A percentile compares a stretch with the other conserved stretches of the same genome.
These are phyloP conservation scores for Cryptus armator DNA, from an alignment of 2,888 invertebrate genomes.

Conservation along the genomic window DNA sequence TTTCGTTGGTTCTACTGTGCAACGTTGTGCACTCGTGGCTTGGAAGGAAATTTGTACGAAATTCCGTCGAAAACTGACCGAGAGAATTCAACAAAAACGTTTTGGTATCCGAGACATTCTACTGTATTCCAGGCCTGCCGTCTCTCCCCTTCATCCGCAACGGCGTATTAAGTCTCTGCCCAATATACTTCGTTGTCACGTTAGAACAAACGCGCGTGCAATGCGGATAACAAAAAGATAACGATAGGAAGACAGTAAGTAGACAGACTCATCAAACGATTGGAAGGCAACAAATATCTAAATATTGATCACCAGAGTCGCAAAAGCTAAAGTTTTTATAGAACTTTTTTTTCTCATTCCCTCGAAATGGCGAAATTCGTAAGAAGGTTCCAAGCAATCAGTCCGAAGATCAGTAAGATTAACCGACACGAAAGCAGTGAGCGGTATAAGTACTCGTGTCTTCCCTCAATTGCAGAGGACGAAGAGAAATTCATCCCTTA, in stretches of 20 bases:
- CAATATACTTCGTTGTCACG: not conserved
- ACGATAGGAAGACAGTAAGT: not conserved
- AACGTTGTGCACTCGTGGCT: constrained; percentile 51
- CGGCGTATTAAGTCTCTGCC: not conserved
- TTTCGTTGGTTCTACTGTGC: constrained; percentile 61
- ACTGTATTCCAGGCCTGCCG: constrained; percentile 26
- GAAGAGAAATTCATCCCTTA: not conserved
- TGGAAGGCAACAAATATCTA: no score
- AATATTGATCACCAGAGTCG: no score
- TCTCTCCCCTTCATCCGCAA: constrained; percentile 12
- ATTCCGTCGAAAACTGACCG: constrained; percentile 64
- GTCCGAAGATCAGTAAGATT: constrained; percentile 78
- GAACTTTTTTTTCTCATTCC: no score
- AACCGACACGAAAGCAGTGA: constrained; percentile 70
- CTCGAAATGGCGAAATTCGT: no score
- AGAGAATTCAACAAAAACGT: constrained; percentile 70
- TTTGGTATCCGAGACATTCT: constrained; percentile 62
- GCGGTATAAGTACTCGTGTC: constrained; percentile 29
- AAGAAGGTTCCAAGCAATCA: constrained; percentile 62
- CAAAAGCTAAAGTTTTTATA: no score
- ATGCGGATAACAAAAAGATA: not conserved
- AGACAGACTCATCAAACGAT: not conserved
- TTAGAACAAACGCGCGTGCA: not conserved
- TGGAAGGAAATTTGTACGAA: constrained; percentile 39
- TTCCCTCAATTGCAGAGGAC: constrained; percentile 18